Conservation (phyloP, 2,113 vertebrate genomes). For the Equus przewalskii region DNA sequence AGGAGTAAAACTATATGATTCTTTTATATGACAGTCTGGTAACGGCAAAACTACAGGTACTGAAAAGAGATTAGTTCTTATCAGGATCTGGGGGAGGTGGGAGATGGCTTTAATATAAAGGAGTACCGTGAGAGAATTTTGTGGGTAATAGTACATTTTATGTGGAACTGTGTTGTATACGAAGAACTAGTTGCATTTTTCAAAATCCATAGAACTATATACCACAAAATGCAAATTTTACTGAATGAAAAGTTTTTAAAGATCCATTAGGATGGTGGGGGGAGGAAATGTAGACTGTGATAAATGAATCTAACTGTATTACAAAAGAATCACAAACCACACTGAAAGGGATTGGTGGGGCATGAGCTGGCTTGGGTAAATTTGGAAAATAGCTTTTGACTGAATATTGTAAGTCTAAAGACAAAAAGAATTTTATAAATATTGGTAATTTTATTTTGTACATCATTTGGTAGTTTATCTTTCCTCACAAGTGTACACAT, state of each 20-base stretch:
- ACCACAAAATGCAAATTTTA: background rate
- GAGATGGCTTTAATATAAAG: background rate
- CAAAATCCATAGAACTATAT: background rate
- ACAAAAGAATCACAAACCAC: background rate
- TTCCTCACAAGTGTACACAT: background rate
- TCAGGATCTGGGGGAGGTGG: background rate
- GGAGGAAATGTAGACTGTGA: background rate
- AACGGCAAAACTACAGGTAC: background rate
- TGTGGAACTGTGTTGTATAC: background rate
- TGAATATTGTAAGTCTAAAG: background rate
- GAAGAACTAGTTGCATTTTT: background rate
- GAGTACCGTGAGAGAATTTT: background rate
- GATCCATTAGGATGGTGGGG: background rate
- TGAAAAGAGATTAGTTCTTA: background rate
- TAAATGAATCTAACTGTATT: constrained; percentile 19
- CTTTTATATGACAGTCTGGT: background rate
- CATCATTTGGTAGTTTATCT: background rate
- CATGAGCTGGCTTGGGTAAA: background rate
- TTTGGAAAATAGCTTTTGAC: background rate
- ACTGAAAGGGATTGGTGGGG: background rate
- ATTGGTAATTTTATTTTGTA: background rate
- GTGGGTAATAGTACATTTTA: background rate
- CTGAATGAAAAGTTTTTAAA: background rate
- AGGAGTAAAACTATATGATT: background rate
- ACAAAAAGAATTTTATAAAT: background rate